phyloP scores from a whole-genome alignment of 2,888 invertebrate genomes.

The Nineta flava region DNA sequence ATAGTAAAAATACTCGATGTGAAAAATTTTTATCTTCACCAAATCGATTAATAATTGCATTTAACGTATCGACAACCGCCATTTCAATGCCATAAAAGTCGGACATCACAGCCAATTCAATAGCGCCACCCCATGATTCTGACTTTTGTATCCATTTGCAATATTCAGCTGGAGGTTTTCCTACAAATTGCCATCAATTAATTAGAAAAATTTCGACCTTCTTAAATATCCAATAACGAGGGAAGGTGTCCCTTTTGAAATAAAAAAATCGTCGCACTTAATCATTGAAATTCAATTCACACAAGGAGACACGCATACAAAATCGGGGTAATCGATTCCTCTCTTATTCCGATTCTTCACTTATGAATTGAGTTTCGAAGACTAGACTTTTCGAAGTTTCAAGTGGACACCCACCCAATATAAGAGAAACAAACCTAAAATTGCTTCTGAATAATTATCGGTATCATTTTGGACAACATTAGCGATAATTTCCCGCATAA shows the following conservation, averaged over 20 bases:
- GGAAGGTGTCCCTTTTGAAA: too few species aligned
- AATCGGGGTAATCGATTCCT: too few species aligned
- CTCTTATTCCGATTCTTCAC: too few species aligned
- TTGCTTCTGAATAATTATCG: slow-evolving; percentile 67
- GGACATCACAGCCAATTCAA: slow-evolving; percentile 79
- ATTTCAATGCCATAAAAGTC: slow-evolving; percentile 81
- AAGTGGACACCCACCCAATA: neutral
- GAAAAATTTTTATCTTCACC: slow-evolving; percentile 82
- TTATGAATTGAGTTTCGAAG: too few species aligned
- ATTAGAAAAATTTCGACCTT: neutral
- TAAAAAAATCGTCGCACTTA: too few species aligned
- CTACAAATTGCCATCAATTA: slow-evolving; percentile 25
- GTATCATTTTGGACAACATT: slow-evolving; percentile 62
- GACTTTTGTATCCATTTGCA: slow-evolving; percentile 79
- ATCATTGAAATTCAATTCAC: too few species aligned
- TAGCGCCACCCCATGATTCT: slow-evolving; percentile 92
- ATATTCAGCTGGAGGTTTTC: slow-evolving; percentile 70
- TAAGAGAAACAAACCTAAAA: slow-evolving; percentile 32
- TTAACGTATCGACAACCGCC: slow-evolving; percentile 82
- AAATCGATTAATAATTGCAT: slow-evolving; percentile 78
- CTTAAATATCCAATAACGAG: slow-evolving; percentile 11
- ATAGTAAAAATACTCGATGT: slow-evolving; percentile 71
- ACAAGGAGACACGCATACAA: too few species aligned
- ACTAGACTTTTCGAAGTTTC: too few species aligned
- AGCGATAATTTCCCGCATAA: slow-evolving; percentile 78